phyloP scores from a whole-genome alignment of 2,888 invertebrate species.

The Hipparchia semele region DNA sequence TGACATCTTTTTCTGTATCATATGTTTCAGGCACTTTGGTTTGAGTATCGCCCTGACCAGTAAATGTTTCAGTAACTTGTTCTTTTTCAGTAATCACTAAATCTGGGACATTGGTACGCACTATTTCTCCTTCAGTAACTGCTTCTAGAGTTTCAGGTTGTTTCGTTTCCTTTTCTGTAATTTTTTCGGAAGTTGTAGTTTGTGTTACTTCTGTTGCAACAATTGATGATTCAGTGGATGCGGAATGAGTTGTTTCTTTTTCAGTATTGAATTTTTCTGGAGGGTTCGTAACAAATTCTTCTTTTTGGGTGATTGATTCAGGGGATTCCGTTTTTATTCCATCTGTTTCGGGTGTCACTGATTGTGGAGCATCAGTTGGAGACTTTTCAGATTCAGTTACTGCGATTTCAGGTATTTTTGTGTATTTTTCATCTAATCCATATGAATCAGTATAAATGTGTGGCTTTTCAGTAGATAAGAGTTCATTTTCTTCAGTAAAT shows the following conservation, averaged over 20 bases:
- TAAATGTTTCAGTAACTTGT: constrained; percentile 33
- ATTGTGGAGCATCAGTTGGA: not conserved
- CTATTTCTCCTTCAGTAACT: constrained; percentile 15
- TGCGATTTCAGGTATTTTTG: constrained; percentile 26
- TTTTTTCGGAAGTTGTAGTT: not conserved
- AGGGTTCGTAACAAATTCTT: constrained; percentile 27
- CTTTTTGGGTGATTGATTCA: constrained; percentile 22
- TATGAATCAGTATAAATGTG: constrained; percentile 1
- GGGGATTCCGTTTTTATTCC: constrained; percentile 31
- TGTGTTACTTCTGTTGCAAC: not conserved
- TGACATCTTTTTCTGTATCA: not conserved
- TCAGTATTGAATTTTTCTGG: constrained; percentile 24
- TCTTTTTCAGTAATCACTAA: constrained; percentile 25
- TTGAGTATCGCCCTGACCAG: constrained; percentile 18
- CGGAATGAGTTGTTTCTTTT: constrained; percentile 26
- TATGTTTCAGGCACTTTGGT: not conserved
- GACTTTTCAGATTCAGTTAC: constrained; percentile 22
- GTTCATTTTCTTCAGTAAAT: not conserved
- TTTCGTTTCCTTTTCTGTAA: not conserved
- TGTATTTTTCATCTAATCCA: constrained; percentile 21
- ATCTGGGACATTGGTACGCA: constrained; percentile 19
- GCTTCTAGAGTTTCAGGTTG: not conserved
- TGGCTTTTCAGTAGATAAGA: not conserved
- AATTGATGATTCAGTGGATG: not conserved
- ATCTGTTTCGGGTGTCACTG: constrained; percentile 22